phyloP scores from a whole-genome alignment of 2,797 vertebrate genomes.

The Staurois parvus region DNA sequence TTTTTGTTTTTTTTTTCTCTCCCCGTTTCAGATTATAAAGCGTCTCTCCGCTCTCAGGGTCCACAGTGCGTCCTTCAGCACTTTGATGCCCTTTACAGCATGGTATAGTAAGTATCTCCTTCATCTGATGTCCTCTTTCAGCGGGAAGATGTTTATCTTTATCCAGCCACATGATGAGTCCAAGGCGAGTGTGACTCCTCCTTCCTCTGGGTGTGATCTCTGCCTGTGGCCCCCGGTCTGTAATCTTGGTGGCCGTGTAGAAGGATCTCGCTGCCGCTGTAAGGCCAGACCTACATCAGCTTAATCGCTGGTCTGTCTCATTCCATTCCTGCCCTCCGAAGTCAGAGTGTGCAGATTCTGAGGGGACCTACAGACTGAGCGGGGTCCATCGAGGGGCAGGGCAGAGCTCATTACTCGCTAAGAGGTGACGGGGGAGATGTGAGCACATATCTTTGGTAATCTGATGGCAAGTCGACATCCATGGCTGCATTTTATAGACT shows the following conservation, averaged over 20 bases:
- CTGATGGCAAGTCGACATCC: slow-evolving; percentile 12
- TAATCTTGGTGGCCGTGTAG: slow-evolving; percentile 84
- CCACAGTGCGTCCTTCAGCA: slow-evolving; percentile 87
- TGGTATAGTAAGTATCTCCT: slow-evolving; percentile 85
- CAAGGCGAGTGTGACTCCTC: slow-evolving; percentile 83
- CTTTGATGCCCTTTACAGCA: slow-evolving; percentile 89
- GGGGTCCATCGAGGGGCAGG: accelerated
- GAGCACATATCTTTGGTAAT: slow-evolving; percentile 56
- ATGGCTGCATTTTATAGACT: too few species aligned
- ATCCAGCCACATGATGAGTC: slow-evolving; percentile 82
- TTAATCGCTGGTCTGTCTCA: slow-evolving; percentile 34
- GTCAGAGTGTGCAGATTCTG: slow-evolving; percentile 15
- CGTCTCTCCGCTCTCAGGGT: slow-evolving; percentile 79
- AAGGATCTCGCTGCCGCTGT: slow-evolving; percentile 83
- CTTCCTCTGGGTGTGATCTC: slow-evolving; percentile 72
- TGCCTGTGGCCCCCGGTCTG: slow-evolving; percentile 77
- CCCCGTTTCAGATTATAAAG: slow-evolving; percentile 84
- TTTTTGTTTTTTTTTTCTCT: not conserved
- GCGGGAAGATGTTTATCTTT: not conserved
- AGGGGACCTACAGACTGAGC: slow-evolving; percentile 67
- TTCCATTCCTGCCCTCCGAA: slow-evolving; percentile 11
- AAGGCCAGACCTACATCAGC: slow-evolving; percentile 87
- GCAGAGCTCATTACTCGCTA: slow-evolving; percentile 64
- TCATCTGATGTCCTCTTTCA: not conserved
- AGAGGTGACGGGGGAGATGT: slow-evolving; percentile 66